Evolutionary conservation across 2,888 invertebrate genomes (phyloP).

Genomic region (Opisthograptis luteolata): DNA sequence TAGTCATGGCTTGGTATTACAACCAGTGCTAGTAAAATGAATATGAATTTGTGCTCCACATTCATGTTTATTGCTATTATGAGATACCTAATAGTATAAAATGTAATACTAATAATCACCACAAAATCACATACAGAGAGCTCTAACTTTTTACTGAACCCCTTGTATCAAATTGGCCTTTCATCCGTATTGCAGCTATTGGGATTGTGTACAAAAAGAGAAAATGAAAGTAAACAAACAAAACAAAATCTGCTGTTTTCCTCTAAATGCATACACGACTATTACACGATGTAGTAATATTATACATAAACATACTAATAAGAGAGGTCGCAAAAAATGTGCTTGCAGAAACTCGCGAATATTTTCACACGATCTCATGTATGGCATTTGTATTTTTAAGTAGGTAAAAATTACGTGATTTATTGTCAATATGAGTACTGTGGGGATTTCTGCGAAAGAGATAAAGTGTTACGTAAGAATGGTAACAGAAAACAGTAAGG

Average conservation of each 20-base stretch:
- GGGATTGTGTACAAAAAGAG: no score
- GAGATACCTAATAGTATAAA: no score
- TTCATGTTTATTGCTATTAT: not conserved
- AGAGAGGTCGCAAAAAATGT: conserved; percentile 16
- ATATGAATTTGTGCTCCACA: not conserved
- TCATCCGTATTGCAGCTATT: no score
- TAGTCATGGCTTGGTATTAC: not conserved
- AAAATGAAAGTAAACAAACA: no score
- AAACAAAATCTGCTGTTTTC: conserved; percentile 11
- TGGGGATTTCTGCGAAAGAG: conserved; percentile 33
- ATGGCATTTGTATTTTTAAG: conserved; percentile 28
- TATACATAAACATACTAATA: no score
- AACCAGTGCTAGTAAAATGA: not conserved
- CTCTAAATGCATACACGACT: conserved; percentile 1
- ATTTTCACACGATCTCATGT: conserved; percentile 28
- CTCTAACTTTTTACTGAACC: no score
- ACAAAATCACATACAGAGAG: no score
- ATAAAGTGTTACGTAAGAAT: no score
- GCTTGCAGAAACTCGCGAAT: conserved; percentile 52
- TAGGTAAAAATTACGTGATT: conserved; percentile 48
- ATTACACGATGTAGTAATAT: conserved; percentile 9
- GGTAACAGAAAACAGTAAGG: no score
- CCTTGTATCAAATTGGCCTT: no score
- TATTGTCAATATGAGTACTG: conserved; percentile 30
- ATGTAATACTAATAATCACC: no score